Conservation (phyloP, 2,888 invertebrate genomes). For the Iphiclides podalirius region DNA sequence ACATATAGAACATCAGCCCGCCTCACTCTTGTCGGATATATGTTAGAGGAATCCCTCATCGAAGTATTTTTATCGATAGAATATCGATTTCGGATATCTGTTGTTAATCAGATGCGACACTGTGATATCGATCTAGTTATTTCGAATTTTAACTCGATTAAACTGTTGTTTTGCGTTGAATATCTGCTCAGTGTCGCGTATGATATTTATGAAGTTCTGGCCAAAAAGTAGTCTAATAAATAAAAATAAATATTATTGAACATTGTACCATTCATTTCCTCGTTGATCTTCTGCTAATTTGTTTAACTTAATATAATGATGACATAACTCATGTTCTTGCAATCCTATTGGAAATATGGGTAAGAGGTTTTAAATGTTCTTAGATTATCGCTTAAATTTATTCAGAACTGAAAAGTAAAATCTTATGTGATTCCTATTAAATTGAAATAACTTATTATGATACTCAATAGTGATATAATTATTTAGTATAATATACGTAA, state of each 20-base stretch:
- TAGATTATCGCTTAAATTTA: too few species aligned
- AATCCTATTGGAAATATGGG: not conserved
- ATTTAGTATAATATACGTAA: too few species aligned
- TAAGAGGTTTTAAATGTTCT: not conserved
- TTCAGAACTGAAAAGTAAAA: too few species aligned
- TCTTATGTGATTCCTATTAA: too few species aligned
- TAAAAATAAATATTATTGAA: conserved; percentile 60
- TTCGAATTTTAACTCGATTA: too few species aligned
- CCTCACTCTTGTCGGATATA: not conserved
- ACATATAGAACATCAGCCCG: not conserved
- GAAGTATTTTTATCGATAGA: not conserved
- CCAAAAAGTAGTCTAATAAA: conserved; percentile 65
- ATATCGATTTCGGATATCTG: not conserved
- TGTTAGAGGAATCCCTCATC: not conserved
- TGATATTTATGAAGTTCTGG: too few species aligned
- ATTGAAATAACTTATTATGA: too few species aligned
- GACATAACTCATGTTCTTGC: not conserved
- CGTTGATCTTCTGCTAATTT: conserved; percentile 1
- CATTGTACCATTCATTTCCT: too few species aligned
- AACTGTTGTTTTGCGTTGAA: too few species aligned
- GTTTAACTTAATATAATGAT: not conserved
- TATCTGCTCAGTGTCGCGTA: too few species aligned
- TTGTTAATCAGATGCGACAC: conserved; percentile 5
- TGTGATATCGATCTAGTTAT: too few species aligned
- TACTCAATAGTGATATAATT: too few species aligned